Conservation (phyloP, 2,888 invertebrate genomes). For the Aleiodes alternator region DNA sequence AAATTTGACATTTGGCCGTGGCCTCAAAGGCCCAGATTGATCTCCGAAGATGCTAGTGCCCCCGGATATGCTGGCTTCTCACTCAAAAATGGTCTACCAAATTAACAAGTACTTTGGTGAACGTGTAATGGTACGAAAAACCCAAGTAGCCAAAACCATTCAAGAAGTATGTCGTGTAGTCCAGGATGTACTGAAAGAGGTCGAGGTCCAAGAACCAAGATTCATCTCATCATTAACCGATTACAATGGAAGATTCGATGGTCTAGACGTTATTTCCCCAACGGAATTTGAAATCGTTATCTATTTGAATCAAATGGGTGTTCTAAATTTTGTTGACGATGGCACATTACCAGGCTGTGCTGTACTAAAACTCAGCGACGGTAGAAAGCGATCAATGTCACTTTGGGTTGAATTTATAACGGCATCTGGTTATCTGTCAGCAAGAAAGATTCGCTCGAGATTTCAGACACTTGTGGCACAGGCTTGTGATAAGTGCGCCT, state of each 20-base stretch:
- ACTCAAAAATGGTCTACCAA: constrained; percentile 96
- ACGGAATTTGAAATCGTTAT: constrained; percentile 96
- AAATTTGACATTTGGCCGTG: constrained; percentile 30
- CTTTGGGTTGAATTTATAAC: constrained; percentile 99
- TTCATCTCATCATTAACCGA: constrained; percentile 94
- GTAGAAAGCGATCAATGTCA: constrained; percentile 96
- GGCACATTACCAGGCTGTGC: constrained; percentile 95
- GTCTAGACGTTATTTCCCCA: constrained; percentile 94
- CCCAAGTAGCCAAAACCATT: constrained; percentile 90
- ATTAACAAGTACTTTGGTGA: constrained; percentile 96
- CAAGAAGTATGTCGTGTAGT: constrained; percentile 94
- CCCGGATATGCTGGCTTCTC: constrained; percentile 95
- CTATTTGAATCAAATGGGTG: constrained; percentile 98
- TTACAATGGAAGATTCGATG: constrained; percentile 93
- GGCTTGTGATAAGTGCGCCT: constrained; percentile 95
- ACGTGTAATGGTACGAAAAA: constrained; percentile 90
- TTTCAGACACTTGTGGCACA: constrained; percentile 93
- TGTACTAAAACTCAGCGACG: constrained; percentile 95
- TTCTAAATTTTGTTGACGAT: constrained; percentile 97
- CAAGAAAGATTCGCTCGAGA: constrained; percentile 93
- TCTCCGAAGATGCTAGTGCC: constrained; percentile 87
- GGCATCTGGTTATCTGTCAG: constrained; percentile 95
- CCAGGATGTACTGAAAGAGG: constrained; percentile 95
- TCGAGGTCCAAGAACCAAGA: constrained; percentile 95
- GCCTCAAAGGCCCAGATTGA: constrained; percentile 16